Evolutionary conservation across 2,888 invertebrate genomes (phyloP), one percentile per base, ranked within the genome.

Genomic region (Thecocarcelia acutangulata): DNA sequence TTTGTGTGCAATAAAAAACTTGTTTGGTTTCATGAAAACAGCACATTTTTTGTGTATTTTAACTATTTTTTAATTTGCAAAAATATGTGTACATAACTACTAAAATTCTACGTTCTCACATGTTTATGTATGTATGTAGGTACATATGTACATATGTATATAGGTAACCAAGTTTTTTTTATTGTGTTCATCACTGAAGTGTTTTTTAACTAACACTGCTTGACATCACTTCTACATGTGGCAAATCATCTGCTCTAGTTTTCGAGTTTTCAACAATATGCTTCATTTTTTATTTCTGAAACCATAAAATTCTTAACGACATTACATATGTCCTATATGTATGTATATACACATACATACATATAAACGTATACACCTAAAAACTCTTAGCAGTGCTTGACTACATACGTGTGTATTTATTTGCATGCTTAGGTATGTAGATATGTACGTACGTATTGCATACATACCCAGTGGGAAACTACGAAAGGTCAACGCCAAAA

Each of bases 241-340:
- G 15, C 48, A 66, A 42, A 28, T 40, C 66, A 75, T 58, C 64
- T 75, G 74, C 66, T 75, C 66, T 19, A 66, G 48, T 66, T 75
- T 75, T 24, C 33, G 42, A 58, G 48, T 66, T 75, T 56, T 75
- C 74, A 75, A 66, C 74, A 66, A 50, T 64, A 58, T 58, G 46
- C 52, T 73, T 0, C 17, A 4, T 37, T 48, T 63, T 63, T 52
- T 54, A 33, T 40, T 52, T 59, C 42, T 37, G 46, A 75, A 75
- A 50, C 56, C 73, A 63, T 73, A 74, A 40, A 56, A 40, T 75
- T 40, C 19, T 58, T 56, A 40, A 48, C 44, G 21, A 58, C 13
- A 58, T n/a, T 9, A 33, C 17, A 9, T 24, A 24, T 24, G 24
- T 24, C 2, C 24, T 24, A 5, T 24, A 24, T 24, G 24, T 24